These are phyloP conservation scores for Sinella curviseta DNA, from an alignment of 1,140 invertebrate species.

Conservation along the genomic window DNA sequence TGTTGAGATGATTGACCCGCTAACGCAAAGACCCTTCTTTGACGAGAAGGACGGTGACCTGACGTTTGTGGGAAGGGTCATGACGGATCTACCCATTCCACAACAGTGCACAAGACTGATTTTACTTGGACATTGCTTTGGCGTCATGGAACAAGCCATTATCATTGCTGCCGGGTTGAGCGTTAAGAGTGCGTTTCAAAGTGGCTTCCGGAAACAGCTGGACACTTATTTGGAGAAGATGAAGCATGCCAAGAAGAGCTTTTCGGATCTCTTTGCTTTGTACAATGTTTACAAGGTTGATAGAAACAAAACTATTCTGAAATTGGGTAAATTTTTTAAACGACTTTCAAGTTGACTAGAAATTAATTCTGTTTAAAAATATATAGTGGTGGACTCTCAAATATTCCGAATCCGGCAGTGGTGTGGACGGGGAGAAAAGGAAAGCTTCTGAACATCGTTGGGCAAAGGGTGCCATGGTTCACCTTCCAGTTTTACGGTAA, in stretches of 20 bases:
- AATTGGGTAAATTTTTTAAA: no score
- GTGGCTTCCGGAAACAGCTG: conserved; percentile 69
- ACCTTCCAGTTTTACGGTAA: conserved; percentile 29
- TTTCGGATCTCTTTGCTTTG: conserved; percentile 80
- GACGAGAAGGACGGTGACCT: conserved; percentile 78
- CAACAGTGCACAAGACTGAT: conserved; percentile 80
- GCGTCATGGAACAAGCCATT: conserved; percentile 74
- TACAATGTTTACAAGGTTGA: conserved; percentile 75
- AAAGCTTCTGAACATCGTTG: conserved; percentile 27
- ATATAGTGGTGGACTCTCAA: no score
- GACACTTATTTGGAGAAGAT: conserved; percentile 76
- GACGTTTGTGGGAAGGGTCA: conserved; percentile 80
- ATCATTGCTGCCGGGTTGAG: conserved; percentile 72
- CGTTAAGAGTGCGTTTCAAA: conserved; percentile 76
- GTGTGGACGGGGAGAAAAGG: no score
- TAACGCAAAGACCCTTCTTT: no score
- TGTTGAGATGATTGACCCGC: no score
- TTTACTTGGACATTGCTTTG: conserved; percentile 82
- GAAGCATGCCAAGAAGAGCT: conserved; percentile 75
- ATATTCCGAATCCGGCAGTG: no score
- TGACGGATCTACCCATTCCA: conserved; percentile 79
- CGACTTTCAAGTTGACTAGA: no score
- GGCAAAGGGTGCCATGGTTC: conserved; percentile 34
- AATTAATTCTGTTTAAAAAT: no score
- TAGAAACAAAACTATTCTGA: no score